Evolutionary conservation across 2,888 invertebrate species (phyloP), one percentile per base, ranked within the genome.

Genomic region (Protodeltote pygarga): DNA sequence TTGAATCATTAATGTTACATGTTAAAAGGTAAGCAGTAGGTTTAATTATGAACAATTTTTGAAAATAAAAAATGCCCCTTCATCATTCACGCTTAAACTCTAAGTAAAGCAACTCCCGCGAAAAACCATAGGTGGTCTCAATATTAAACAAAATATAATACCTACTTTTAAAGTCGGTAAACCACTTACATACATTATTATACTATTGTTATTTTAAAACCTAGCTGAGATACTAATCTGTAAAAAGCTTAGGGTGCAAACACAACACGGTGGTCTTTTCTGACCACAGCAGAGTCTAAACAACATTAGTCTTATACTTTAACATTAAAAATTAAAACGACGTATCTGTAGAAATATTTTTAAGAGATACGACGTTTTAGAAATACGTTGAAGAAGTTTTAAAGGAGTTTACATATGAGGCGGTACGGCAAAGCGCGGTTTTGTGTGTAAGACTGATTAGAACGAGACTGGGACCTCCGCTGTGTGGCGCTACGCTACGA

Each of bases 401-500:
- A 82, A 87, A 83, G 83, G 75, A 78, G 78, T 75, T 77, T 75
- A 83, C 77, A 83, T 73, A 84, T 61, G 29, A n/a, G 63, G 79
- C 88, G 89, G 89, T 71, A 59, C 54, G 69, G 79, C 67, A 85
- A 89, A 87, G 84, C 77, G 69, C 59, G 67, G 58, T 48, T 55
- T 61, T 83, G 85, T 92, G 80, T 91, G 83, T 76, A 64, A 68
- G 74, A 83, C 68, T 85, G 80, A 88, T 91, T 92, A 92, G 90
- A 76, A 73, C 55, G 47, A 54, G 55, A 59, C 42, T 67, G 74
- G 72, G 87, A 89, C 89, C 90, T 83, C 89, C 89, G 65, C 79
- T 61, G 84, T 53, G 89, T 85, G 91, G 89, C 89, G 89, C 89
- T 89, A 89, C 89, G 89, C 89, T 89, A 60, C 33, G 75, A 65